Evolutionary conservation across 2,797 vertebrate genomes (phyloP).

Genomic region (Nannoperca australis): DNA sequence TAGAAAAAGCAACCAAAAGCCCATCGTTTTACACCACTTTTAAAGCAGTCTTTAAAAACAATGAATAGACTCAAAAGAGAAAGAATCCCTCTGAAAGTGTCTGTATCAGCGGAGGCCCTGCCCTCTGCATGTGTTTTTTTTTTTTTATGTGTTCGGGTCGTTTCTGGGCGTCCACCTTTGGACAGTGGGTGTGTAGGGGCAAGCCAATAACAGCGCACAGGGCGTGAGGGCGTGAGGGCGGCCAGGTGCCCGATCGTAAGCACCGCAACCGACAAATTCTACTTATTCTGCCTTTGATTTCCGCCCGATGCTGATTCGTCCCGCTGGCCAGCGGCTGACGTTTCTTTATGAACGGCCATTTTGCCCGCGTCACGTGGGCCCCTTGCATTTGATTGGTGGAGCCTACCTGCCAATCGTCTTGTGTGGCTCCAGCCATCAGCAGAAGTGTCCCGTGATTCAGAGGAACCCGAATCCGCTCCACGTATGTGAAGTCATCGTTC

Average conservation of each 20-base stretch:
- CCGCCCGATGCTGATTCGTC: not conserved
- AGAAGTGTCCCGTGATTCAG: constrained; percentile 92
- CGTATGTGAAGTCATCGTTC: constrained; percentile 90
- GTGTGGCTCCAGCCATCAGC: constrained; percentile 94
- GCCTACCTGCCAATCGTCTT: constrained; percentile 96
- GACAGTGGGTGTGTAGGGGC: no score
- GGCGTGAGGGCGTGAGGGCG: no score
- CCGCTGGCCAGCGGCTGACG: not conserved
- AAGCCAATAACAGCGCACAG: no score
- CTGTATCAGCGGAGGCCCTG: no score
- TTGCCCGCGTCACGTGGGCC: not conserved
- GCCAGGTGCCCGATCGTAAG: no score
- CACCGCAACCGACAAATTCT: no score
- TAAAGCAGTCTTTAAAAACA: not conserved
- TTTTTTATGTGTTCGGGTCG: no score
- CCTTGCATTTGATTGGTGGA: constrained; percentile 20
- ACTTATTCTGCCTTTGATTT: not conserved
- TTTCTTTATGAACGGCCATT: not conserved
- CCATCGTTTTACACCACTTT: not conserved
- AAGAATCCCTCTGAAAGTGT: no score
- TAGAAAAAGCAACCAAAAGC: not conserved
- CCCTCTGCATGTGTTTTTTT: no score
- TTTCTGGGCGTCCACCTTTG: no score
- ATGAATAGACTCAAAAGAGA: no score
- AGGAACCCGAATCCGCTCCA: constrained; percentile 89